Percentiles rank a stretch among this genome's conserved stretches.
Conservation (phyloP, 2,113 vertebrate genomes). For the Myrmecobius fasciatus region DNA sequence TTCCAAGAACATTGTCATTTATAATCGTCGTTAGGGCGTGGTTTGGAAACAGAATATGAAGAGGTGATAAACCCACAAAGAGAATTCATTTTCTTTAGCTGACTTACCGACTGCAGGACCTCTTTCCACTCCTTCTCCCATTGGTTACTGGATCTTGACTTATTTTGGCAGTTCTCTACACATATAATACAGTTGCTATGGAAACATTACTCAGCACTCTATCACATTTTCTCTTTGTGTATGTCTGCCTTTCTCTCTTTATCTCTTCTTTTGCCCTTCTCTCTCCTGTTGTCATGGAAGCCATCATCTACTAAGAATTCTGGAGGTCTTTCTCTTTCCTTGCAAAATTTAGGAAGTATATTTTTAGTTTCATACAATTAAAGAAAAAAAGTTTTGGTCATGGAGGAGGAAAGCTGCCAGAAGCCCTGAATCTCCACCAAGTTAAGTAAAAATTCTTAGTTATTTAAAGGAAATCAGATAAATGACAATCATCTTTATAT, state of each 20-base stretch:
- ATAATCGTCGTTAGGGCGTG: conserved; percentile 25
- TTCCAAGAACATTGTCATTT: conserved; percentile 17
- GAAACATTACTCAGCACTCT: conserved; percentile 77
- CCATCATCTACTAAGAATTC: conserved; percentile 77
- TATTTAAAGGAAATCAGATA: conserved; percentile 52
- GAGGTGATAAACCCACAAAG: conserved; percentile 20
- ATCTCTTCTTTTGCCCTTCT: conserved; percentile 70
- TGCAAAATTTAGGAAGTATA: not conserved
- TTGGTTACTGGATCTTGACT: conserved; percentile 80
- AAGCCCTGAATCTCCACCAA: conserved; percentile 39
- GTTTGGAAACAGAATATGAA: conserved; percentile 36
- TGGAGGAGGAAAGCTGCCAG: conserved; percentile 21
- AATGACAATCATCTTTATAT: conserved; percentile 60
- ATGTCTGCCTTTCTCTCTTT: conserved; percentile 48
- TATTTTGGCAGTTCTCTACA: conserved; percentile 81
- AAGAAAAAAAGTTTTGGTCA: conserved; percentile 35
- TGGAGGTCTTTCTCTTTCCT: conserved; percentile 41
- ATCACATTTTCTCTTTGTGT: conserved; percentile 69
- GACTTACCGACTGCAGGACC: conserved; percentile 48
- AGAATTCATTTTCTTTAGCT: conserved; percentile 57
- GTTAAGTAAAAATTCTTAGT: conserved; percentile 46
- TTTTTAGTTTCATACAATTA: conserved; percentile 65
- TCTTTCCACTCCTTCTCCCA: conserved; percentile 66
- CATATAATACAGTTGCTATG: conserved; percentile 84
- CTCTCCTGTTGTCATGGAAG: conserved; percentile 80